A percentile compares a stretch with the other conserved stretches of the same genome.
Evolutionary conservation across 2,797 vertebrate genomes (phyloP).

Genomic region (Heteromormyrus szaboi): DNA sequence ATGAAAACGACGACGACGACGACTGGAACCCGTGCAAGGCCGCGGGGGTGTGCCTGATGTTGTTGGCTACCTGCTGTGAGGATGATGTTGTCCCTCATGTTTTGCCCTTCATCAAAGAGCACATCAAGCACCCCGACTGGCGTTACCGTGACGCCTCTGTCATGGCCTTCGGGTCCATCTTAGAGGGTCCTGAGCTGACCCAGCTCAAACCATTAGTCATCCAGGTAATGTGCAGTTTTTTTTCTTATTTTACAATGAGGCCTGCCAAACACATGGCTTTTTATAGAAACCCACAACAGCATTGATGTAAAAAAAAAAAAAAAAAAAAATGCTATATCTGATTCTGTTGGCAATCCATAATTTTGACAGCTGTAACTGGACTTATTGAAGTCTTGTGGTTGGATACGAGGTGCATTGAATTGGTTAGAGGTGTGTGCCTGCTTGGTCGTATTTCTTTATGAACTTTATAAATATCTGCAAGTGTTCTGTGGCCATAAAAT

Average conservation of each 20-base stretch:
- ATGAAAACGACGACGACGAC: constrained; percentile 91
- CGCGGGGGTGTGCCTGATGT: constrained; percentile 93
- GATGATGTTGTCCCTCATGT: constrained; percentile 94
- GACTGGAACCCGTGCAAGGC: constrained; percentile 99
- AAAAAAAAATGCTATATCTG: neutral
- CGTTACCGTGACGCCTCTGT: constrained; percentile 89
- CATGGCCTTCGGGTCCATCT: constrained; percentile 95
- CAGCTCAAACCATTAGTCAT: constrained; percentile 92
- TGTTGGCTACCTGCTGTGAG: constrained; percentile 93
- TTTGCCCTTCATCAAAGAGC: constrained; percentile 93
- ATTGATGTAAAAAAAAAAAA: neutral
- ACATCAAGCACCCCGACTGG: constrained; percentile 92
- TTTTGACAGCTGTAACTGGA: neutral
- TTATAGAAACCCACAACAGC: neutral
- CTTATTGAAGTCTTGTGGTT: neutral
- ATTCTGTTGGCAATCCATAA: neutral
- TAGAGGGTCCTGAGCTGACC: constrained; percentile 92
- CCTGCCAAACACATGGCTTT: neutral
- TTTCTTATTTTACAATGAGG: neutral
- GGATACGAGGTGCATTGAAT: neutral
- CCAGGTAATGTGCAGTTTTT: constrained; percentile 52
- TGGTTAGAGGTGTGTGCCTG: neutral
- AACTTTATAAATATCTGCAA: neutral
- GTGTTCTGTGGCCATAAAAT: neutral
- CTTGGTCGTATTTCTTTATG: neutral